Evolutionary conservation across 2,797 vertebrate genomes (phyloP).

Genomic region (Microchirus variegatus): DNA sequence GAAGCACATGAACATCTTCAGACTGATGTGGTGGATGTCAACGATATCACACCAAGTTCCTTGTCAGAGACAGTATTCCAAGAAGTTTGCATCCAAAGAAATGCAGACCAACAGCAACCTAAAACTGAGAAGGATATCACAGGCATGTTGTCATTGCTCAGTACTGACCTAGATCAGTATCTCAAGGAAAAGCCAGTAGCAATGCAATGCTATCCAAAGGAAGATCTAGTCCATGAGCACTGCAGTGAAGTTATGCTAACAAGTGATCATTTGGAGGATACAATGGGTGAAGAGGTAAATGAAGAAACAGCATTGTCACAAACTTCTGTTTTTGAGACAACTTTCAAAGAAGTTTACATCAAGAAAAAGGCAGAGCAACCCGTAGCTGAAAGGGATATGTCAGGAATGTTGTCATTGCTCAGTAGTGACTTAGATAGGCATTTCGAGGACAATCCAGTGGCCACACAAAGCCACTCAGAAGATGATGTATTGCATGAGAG

Average conservation of each 20-base stretch:
- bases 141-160: slow-evolving; percentile 5
- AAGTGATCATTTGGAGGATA: slow-evolving; percentile 17
- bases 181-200: slow-evolving; percentile 23
- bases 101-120: neutral
- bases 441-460: slow-evolving; percentile 27
- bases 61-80: slow-evolving; percentile 34
- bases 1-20: slow-evolving; percentile 4
- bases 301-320: slow-evolving; percentile 4
- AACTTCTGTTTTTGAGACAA: slow-evolving; percentile 19
- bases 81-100: slow-evolving; percentile 22
- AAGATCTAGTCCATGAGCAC: slow-evolving; percentile 26
- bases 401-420: slow-evolving; percentile 53
- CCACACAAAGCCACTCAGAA: neutral
- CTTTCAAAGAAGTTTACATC: slow-evolving; percentile 30
- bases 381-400: slow-evolving; percentile 30
- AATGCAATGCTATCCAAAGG: neutral
- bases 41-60: slow-evolving; percentile 3
- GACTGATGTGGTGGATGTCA: neutral
- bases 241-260: slow-evolving; percentile 12
- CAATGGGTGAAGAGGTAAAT: neutral
- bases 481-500: slow-evolving; percentile 36
- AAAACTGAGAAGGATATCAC: neutral
- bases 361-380: slow-evolving; percentile 16
- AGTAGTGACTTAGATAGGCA: slow-evolving; percentile 46
- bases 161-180: slow-evolving; percentile 25